Evolutionary conservation across 2,797 vertebrate genomes (phyloP).

Genomic region (Glossophaga mutica): DNA sequence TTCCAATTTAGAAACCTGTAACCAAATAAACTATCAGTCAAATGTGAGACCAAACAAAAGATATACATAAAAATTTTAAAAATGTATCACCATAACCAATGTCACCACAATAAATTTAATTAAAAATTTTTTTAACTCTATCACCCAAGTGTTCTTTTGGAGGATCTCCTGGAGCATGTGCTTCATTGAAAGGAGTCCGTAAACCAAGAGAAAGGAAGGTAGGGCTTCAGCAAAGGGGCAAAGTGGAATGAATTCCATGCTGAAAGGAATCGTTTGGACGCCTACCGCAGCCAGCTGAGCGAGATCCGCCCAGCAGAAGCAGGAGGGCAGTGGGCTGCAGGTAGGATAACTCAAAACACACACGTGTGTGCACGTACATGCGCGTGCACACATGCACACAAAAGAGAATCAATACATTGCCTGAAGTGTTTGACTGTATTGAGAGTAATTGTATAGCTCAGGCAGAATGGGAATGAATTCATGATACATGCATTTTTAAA

Average conservation of each 20-base stretch:
- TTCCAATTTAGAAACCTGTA: background rate
- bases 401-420: background rate
- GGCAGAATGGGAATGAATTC: background rate
- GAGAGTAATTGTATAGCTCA: background rate
- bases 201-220: background rate
- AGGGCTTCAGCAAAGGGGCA: background rate
- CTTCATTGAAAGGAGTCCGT: background rate
- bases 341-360: background rate
- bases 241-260: background rate
- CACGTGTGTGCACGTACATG: background rate
- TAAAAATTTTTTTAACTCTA: background rate
- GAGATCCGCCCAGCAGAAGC: slow-evolving; percentile 29
- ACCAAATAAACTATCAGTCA: background rate
- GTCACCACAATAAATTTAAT: background rate
- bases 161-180: background rate
- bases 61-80: background rate
- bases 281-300: slow-evolving; percentile 36
- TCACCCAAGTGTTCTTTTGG: background rate
- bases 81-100: background rate
- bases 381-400: background rate
- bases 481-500: background rate
- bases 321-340: background rate
- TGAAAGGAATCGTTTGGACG: slow-evolving; percentile 29
- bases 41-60: background rate
- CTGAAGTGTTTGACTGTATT: background rate